These are phyloP conservation scores for Platyscapa corneri DNA, from an alignment of 1,140 invertebrate genomes.

Conservation along the genomic window DNA sequence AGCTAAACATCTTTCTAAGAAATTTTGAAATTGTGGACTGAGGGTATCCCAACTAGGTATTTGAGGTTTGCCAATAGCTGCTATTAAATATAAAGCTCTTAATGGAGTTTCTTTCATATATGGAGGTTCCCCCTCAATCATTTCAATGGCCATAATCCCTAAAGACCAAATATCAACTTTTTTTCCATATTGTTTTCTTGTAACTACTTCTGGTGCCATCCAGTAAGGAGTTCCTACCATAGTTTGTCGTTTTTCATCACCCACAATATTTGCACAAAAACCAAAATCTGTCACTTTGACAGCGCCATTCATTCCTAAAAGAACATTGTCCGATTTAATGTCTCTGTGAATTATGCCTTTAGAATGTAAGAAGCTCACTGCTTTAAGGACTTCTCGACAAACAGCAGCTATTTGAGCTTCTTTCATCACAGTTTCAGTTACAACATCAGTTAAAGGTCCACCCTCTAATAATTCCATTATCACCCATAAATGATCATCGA, in stretches of 20 bases:
- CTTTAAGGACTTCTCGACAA: constrained; percentile 93
- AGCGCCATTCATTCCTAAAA: constrained; percentile 95
- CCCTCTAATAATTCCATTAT: constrained; percentile 97
- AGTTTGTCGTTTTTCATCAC: constrained; percentile 95
- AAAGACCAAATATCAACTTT: constrained; percentile 98
- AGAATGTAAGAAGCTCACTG: constrained; percentile 92
- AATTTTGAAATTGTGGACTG: constrained; percentile 85
- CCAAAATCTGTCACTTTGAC: constrained; percentile 99
- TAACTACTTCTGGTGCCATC: constrained; percentile 93
- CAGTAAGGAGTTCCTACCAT: constrained; percentile 94
- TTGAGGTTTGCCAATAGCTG: constrained; percentile 94
- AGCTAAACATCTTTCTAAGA: constrained; percentile 93
- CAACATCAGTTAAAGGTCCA: constrained; percentile 96
- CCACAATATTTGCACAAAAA: constrained; percentile 93
- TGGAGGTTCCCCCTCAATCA: constrained; percentile 96
- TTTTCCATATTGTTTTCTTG: constrained; percentile 87
- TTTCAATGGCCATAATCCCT: constrained; percentile 99
- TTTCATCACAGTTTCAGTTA: constrained; percentile 98
- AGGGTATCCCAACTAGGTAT: constrained; percentile 89
- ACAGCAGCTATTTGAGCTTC: constrained; percentile 98
- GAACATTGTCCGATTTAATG: constrained; percentile 97
- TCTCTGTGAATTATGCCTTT: constrained; percentile 95
- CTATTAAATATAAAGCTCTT: constrained; percentile 95
- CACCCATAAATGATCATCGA: constrained; percentile 94
- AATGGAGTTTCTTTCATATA: constrained; percentile 87